These are phyloP conservation scores for Pseudomyrmex gracilis DNA, from an alignment of 1,140 invertebrate genomes.

Conservation along the genomic window DNA sequence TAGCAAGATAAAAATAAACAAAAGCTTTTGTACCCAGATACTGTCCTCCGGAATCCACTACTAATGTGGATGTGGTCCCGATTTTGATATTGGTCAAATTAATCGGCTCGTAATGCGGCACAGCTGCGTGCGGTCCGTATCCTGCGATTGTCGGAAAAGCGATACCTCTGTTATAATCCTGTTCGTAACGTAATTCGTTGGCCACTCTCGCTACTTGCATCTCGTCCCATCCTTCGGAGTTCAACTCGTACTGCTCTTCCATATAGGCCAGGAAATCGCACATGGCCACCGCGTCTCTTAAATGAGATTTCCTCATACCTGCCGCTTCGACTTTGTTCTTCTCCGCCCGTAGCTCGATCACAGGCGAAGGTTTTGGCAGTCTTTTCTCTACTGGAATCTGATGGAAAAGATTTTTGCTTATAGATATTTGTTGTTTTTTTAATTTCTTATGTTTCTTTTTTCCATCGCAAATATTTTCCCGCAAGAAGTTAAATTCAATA, in stretches of 20 bases:
- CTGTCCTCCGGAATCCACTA: conserved; percentile 91
- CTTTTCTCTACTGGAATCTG: conserved; percentile 86
- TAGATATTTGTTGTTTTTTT: too few relatives aligned
- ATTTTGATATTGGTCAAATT: conserved; percentile 91
- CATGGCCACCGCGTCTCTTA: conserved; percentile 94
- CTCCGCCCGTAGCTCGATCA: conserved; percentile 92
- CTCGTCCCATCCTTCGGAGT: conserved; percentile 88
- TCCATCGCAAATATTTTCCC: background rate
- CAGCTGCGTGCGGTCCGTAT: conserved; percentile 94
- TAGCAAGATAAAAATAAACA: background rate
- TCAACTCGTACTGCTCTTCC: conserved; percentile 87
- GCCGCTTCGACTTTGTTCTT: conserved; percentile 94
- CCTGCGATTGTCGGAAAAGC: conserved; percentile 96
- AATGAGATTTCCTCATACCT: conserved; percentile 95
- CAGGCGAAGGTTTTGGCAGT: conserved; percentile 89
- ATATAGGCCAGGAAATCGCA: conserved; percentile 96
- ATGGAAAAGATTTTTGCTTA: conserved; percentile 3
- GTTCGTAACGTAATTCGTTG: conserved; percentile 89
- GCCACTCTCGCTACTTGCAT: conserved; percentile 88
- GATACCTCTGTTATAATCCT: conserved; percentile 89
- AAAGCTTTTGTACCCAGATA: conserved; percentile 87
- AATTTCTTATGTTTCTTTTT: background rate
- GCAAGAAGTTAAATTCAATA: background rate
- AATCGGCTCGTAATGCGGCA: conserved; percentile 95
- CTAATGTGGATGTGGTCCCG: conserved; percentile 88